Base-by-base conservation (phyloP, 2,113 vertebrate genomes). In the Formicarius rufipectus region DNA sequence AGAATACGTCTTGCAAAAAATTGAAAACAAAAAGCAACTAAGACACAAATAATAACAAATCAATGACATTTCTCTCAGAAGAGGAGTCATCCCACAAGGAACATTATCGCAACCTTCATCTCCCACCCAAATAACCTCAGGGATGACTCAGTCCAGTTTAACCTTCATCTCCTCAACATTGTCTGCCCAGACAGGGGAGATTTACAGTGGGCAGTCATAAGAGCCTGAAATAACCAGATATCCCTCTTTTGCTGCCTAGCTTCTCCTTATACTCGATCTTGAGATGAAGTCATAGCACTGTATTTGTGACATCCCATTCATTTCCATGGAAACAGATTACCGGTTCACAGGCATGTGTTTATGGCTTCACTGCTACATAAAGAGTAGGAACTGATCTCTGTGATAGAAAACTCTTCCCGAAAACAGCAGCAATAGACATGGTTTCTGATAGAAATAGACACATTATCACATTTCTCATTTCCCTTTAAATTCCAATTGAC, bases 271-370 rank as follows among this genome's bases (percentile, higher is more conserved):
- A 30, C 39, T 62, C 22, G 6, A 27, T 87, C 52, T 84, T 82
- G 79, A 95, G 81, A 87, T 94, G 80, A 95, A 96, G 90, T 89
- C 90, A 73, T 80, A 87, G 74, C 2, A 1, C 60, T 91, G 53
- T 37, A 25, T 82, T 88, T 90, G 89, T 95, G 94, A 89, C 89
- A 95, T 94, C 76, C 45, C 25, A 76, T 95, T 93, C 80, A 96
- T 97, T 96, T 95, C 96, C 96, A 93, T 94, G 89, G 94, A 96
- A 96, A 95, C 90, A 88, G 60, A 81, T 96, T 87, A 88, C 84
- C 71, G 66, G 85, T 53, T 93, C 75, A 73, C 55, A 93, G 58
- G 67, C 59, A 47, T 3, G 2, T 58, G 24, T n/a, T 92, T 89
- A 75, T 85, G 74, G 87, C 59, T 96, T 95, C 73, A 21, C 47